A percentile compares a stretch with the other conserved stretches of the same genome.
These are phyloP conservation scores for Amphipoea lucens DNA, from an alignment of 2,888 invertebrate species.

Conservation along the genomic window DNA sequence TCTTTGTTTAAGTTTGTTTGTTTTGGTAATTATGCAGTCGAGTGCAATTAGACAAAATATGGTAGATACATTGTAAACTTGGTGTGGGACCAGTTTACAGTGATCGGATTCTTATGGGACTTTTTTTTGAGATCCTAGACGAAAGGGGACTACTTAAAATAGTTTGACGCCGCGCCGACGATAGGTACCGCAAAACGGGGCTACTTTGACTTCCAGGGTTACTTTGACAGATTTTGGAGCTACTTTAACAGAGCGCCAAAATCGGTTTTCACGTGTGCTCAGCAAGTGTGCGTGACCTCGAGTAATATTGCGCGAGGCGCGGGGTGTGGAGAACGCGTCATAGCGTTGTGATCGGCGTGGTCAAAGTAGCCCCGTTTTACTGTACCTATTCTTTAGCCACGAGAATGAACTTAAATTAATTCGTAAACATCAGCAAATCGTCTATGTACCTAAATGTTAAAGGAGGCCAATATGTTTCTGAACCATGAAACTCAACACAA, in stretches of 20 bases:
- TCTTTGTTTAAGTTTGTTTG: not conserved
- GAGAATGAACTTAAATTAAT: not conserved
- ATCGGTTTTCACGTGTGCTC: too few species aligned
- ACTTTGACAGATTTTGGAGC: too few species aligned
- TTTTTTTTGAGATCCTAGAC: not conserved
- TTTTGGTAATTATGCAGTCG: too few species aligned
- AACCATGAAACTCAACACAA: not conserved
- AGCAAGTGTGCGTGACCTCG: too few species aligned
- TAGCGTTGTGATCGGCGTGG: too few species aligned
- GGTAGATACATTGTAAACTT: not conserved
- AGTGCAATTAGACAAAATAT: not conserved
- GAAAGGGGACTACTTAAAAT: not conserved
- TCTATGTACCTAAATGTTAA: not conserved
- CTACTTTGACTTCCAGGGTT: too few species aligned
- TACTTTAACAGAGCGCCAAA: too few species aligned
- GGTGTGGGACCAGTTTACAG: not conserved
- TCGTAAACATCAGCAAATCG: not conserved
- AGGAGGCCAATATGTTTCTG: not conserved
- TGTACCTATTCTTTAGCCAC: not conserved
- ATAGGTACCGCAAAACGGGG: too few species aligned
- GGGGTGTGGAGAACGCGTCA: too few species aligned
- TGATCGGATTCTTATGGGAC: not conserved
- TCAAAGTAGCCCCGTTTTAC: too few species aligned
- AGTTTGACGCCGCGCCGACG: not conserved
- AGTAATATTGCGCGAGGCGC: too few species aligned